Evolutionary conservation across 2,113 vertebrate species (phyloP), one percentile per base, ranked within the genome.

Genomic region (human (Homo sapiens)): DNA sequence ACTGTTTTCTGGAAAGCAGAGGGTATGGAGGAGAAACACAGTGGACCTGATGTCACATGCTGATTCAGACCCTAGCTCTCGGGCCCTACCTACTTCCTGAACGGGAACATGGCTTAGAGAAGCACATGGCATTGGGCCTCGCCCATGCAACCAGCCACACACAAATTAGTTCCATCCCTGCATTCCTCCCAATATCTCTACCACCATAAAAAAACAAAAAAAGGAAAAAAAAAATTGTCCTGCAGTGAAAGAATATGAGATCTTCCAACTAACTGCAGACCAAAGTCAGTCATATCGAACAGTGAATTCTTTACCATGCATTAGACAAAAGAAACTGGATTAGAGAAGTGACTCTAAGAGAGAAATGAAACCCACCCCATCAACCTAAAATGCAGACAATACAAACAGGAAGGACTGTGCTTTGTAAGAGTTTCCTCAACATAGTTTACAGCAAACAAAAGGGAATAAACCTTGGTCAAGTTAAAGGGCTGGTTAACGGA

Each of bases 101-200:
- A 55, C 50, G 25, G 22, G 11, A 83, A 2, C 10, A 0, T 9
- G 30, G 52, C 72, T n/a, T 3, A 25, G 4, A 45, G 30, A 61
- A 16, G 11, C 52, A 30, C 30, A n/a, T 1, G 0, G 50, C 89
- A 8, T 2, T 0, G 1, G 52, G 16, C n/a, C 22, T 3, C 5
- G 8, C 8, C 59, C 23, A 32, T 38, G 83, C 23, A 57, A 38
- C 45, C 2, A 25, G 52, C 32, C 61, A 32, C 61, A 27, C 1
- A 55, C 27, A 14, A 59, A 38, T 45, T 73, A 23, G 20, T n/a
- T 17, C 45, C 50, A 23, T 2, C 22, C 50, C 12, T 1, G 14
- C 23, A 40, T 25, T 73, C 64, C 61, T 75, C 55, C 40, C 4
- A 35, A 4, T 5, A 70, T 5, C 18, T 8, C 40, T 11, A 50